These are phyloP conservation scores for Myotis myotis DNA, from an alignment of 2,797 vertebrate species.

Conservation along the genomic window DNA sequence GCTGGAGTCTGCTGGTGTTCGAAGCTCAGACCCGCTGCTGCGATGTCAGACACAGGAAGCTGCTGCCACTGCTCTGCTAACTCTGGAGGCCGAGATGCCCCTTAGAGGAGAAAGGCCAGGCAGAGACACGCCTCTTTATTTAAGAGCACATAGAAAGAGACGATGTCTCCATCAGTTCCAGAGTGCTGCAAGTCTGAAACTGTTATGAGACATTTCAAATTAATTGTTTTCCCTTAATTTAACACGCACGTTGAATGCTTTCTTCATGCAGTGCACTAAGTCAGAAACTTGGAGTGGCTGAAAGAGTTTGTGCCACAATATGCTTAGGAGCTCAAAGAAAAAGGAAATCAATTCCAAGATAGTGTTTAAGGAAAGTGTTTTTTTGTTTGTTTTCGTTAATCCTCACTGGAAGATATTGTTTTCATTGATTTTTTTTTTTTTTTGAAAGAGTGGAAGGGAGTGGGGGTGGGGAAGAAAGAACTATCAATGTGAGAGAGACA, in stretches of 20 bases:
- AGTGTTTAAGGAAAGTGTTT: not conserved
- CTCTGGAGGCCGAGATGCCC: not conserved
- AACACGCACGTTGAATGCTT: not conserved
- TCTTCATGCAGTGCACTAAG: not conserved
- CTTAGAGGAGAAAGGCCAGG: not conserved
- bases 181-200: not conserved
- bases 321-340: not conserved
- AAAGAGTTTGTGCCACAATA: not conserved
- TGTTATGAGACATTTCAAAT: not conserved
- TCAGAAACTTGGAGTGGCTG: not conserved
- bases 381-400: too few relatives aligned
- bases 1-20: conserved; percentile 54
- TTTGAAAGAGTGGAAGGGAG: too few relatives aligned
- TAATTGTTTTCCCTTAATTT: not conserved
- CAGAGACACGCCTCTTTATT: not conserved
- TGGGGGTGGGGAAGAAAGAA: too few relatives aligned
- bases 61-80: conserved; percentile 23
- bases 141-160: not conserved
- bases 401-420: too few relatives aligned
- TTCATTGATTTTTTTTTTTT: too few relatives aligned
- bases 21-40: conserved; percentile 68
- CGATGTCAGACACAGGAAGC: conserved; percentile 36
- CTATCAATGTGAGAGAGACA: too few relatives aligned
- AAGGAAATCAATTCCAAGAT: not conserved
- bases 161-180: not conserved